Base-by-base conservation (phyloP, 2,888 invertebrate genomes). In the Podotricha telesiphe region DNA sequence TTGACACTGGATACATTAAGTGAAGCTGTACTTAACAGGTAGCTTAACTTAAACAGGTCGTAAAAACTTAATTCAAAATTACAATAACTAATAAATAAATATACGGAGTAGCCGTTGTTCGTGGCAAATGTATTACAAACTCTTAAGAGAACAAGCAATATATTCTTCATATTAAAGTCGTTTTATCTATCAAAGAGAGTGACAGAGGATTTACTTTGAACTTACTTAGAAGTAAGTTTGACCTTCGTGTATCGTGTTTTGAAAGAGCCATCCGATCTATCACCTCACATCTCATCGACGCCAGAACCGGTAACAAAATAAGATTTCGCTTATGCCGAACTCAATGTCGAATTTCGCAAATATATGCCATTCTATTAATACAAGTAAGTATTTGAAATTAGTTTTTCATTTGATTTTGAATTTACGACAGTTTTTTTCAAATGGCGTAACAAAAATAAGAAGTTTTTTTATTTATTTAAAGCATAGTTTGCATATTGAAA, bases 321-420 rank as follows among this genome's bases (percentile, higher is more conserved):
- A 22, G 59, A 59, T 50, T 48, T 37, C 56, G 42, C 58, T 58
- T 48, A 48, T 58, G 22, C 37, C 48, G 20, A 65, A 58, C 48
- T 67, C 65, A 61, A 71, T 65, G 65, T 45, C 68, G 65, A 63
- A 62, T 68, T 62, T 66, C 58, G 66, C 56, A 53, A 51, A 51
- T 19, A 55, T 34, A 55, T 55, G 55, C 34, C 11, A 34, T 55
- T 55, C 34, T 34, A 48, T 51, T 64, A 47, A 45, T 53, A n/a
- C n/a, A n/a, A n/a, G 37, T 62, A 59, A 22, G 59, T 45, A 59
- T 59, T 20, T 45, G 11, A 17, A 55, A 17, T 55, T 37, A 55
- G 55, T 34, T 34, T 55, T 34, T 55, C 34, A 55, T 55, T 5
- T 2, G n/a, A 28, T 1, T 1, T n/a, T 28, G 28, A 53, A 28